These are phyloP conservation scores for Todus mexicanus DNA, from an alignment of 2,797 vertebrate genomes.

Conservation along the genomic window DNA sequence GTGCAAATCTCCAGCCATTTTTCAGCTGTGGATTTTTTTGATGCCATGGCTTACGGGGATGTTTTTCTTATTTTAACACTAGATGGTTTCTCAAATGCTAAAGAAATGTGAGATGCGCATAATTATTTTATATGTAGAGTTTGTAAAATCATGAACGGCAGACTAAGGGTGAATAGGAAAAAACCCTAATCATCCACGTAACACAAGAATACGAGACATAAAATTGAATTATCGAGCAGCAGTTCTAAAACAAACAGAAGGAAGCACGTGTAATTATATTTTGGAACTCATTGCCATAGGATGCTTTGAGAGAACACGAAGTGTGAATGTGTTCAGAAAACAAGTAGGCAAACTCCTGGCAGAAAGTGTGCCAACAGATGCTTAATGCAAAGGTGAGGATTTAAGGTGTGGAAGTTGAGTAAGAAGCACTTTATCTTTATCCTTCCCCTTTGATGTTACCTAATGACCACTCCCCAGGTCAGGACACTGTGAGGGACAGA, in stretches of 20 bases:
- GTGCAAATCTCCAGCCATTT: background rate
- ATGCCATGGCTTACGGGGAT: background rate
- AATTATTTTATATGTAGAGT: background rate
- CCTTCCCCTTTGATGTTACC: background rate
- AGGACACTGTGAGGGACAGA: background rate
- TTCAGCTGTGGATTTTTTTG: background rate
- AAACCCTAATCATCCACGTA: background rate
- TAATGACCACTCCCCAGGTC: rapidly evolving
- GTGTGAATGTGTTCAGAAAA: background rate
- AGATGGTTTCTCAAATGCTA: background rate
- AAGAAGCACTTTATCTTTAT: background rate
- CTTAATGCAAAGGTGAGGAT: background rate
- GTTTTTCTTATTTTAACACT: background rate
- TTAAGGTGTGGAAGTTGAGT: rapidly evolving
- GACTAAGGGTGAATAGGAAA: background rate
- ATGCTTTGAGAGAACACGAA: background rate
- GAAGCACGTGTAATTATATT: background rate
- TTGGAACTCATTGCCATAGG: background rate
- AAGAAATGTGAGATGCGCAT: background rate
- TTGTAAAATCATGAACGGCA: background rate
- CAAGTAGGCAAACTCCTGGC: background rate
- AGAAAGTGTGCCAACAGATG: background rate
- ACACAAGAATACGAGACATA: background rate
- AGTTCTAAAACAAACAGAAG: background rate
- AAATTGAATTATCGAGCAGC: background rate